Evolutionary conservation across 1,140 invertebrate genomes (phyloP), one percentile per base, ranked within the genome.

Genomic region (Eueides isabella): DNA sequence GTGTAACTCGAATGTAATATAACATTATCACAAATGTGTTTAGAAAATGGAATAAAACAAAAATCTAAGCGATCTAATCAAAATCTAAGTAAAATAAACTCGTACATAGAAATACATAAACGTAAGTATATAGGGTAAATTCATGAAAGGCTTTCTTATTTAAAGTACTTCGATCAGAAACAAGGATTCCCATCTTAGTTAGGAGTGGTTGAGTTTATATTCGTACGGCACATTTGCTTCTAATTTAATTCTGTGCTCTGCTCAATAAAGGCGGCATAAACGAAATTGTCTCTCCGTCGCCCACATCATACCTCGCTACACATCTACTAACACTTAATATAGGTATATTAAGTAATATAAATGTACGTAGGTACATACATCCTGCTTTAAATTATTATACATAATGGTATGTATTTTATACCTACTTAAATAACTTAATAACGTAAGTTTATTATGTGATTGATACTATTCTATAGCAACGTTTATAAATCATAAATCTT

Each of bases 201-300:
- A 74, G 67, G 78, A 85, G 81, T 77, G 82, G 80, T 85, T 85
- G 80, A 83, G 83, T 90, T 88, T 90, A 88, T 87, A 86, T 84
- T 83, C 72, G 83, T 81, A 86, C 83, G 86, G 85, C 78, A 87
- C 85, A 90, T 90, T 90, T 90, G 85, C 82, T 85, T 85, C 85
- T 86, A 88, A 90, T 90, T 90, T 84, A 85, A 90, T 90, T 90
- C 85, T 85, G 77, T 83, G 76, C 80, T 83, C 82, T 80, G 82
- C 80, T 88, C 85, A 81, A 72, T 84, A 85, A 86, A 88, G 86
- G 85, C 87, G 83, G 85, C 85, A 87, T 88, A 83, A 80, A 76
- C 67, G 80, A 85, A 82, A 88, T 85, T 87, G 83, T 86, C 80
- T 80, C 79, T 55, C 16, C 28, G 28, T 62, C 61, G 9, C 35